phyloP scores from a whole-genome alignment of 2,888 invertebrate genomes.

The Synanthedon vespiformis region DNA sequence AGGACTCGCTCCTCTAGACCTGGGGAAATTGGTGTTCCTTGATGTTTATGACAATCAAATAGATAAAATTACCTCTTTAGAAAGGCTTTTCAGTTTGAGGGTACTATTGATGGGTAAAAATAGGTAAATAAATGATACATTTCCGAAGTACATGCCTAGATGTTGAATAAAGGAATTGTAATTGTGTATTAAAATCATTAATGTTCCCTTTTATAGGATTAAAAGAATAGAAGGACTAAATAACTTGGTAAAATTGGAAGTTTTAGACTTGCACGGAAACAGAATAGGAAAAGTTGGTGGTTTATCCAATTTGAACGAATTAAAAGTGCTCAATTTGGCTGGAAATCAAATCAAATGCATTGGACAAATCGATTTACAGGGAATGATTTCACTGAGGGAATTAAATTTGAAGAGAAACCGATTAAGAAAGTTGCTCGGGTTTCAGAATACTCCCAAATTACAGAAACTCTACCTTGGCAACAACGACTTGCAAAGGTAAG shows the following conservation, averaged over 20 bases:
- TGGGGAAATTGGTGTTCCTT: constrained; percentile 87
- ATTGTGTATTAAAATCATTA: neutral
- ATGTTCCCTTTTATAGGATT: constrained; percentile 67
- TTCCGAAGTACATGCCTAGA: neutral
- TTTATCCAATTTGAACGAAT: constrained; percentile 75
- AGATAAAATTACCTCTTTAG: constrained; percentile 84
- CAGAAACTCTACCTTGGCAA: constrained; percentile 87
- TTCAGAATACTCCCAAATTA: constrained; percentile 80
- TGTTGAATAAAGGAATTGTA: too few species aligned
- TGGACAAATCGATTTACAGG: constrained; percentile 81
- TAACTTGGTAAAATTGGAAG: constrained; percentile 81
- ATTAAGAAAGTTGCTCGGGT: constrained; percentile 82
- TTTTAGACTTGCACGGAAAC: constrained; percentile 94
- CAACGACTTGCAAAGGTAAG: constrained; percentile 76
- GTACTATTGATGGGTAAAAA: constrained; percentile 94
- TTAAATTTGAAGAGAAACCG: constrained; percentile 90
- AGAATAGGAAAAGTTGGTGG: constrained; percentile 82
- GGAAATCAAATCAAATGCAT: constrained; percentile 89
- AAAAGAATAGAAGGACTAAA: constrained; percentile 83
- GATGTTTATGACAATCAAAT: constrained; percentile 96
- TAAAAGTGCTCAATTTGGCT: constrained; percentile 93
- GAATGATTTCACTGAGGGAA: constrained; percentile 83
- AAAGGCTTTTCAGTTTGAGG: constrained; percentile 81
- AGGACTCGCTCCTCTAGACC: constrained; percentile 63
- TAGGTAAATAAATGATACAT: constrained; percentile 62